Base-by-base conservation (phyloP, 2,888 invertebrate genomes). In the Mythimna vitellina region DNA sequence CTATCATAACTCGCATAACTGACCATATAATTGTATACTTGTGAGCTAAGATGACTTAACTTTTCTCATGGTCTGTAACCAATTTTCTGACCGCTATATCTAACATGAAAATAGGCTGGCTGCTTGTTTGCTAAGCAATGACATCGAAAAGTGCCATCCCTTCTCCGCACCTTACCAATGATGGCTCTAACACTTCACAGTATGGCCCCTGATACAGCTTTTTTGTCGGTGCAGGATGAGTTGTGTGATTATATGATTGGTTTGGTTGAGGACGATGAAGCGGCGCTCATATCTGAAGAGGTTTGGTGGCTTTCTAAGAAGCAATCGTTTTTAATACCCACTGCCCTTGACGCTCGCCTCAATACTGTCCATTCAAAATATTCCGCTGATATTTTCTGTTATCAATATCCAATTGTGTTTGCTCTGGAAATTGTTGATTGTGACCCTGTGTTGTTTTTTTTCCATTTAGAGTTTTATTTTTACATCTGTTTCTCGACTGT, bases 231-330 rank as follows among this genome's bases (percentile, higher is more conserved):
- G 89, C 96, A 96, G 96, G 96, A 95, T 94, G 95, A 95, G 93
- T 94, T 96, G 93, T 96, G 95, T 96, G 96, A 96, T 94, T 96
- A 95, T 96, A 95, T 96, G 93, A 95, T 96, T 96, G 96, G 96
- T 94, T 96, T 96, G 95, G 93, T 94, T 94, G 96, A 96, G 94
- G 96, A 96, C 94, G 96, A 96, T 96, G 96, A 96, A 85, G 93
- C 94, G 87, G 96, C 96, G 91, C 95, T 96, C 78, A 95, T 96
- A 87, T 89, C 92, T 88, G 93, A 90, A 92, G 96, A 96, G 96
- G 96, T 96, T 96, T 94, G 96, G 83, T 82, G 85, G 84, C 84
- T 86, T 88, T 85, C 81, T 51, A 9, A 51, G 8, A 51, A 51
- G 83, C 73, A 82, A 80, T 77, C 81, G 76, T 86, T 86, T 80